These are phyloP conservation scores for Calephelis nemesis DNA, from an alignment of 1,140 invertebrate species.

Conservation along the genomic window DNA sequence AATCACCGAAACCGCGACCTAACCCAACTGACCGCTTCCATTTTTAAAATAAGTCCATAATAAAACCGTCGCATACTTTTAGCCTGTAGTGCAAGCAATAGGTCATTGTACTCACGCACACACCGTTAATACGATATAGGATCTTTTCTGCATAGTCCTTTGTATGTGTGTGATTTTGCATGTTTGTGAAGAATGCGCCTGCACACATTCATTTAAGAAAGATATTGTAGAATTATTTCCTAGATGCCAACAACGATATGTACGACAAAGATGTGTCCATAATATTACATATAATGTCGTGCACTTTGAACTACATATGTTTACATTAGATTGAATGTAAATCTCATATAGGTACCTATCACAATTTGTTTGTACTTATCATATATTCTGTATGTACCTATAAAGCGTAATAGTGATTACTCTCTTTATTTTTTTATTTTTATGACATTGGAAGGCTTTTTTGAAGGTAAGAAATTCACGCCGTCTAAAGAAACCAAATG, in stretches of 20 bases:
- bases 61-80: conserved; percentile 77
- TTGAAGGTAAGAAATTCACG: too few relatives aligned
- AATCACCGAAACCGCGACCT: conserved; percentile 54
- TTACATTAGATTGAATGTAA: background rate
- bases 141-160: conserved; percentile 51
- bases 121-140: conserved; percentile 39
- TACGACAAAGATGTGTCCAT: conserved; percentile 14
- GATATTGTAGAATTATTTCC: conserved; percentile 78
- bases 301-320: conserved; percentile 15
- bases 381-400: too few relatives aligned
- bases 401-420: too few relatives aligned
- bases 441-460: too few relatives aligned
- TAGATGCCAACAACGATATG: conserved; percentile 62
- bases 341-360: too few relatives aligned
- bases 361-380: too few relatives aligned
- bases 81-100: conserved; percentile 71
- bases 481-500: too few relatives aligned
- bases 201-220: conserved; percentile 63
- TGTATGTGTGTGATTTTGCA: conserved; percentile 70
- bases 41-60: conserved; percentile 79
- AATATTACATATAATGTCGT: background rate
- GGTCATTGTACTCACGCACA: conserved; percentile 75
- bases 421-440: too few relatives aligned
- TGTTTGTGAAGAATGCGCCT: conserved; percentile 75
- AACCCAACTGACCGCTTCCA: conserved; percentile 66